Percentiles rank a stretch among this genome's conserved stretches.
Conservation (phyloP, 2,113 vertebrate species). For the Caretta caretta region DNA sequence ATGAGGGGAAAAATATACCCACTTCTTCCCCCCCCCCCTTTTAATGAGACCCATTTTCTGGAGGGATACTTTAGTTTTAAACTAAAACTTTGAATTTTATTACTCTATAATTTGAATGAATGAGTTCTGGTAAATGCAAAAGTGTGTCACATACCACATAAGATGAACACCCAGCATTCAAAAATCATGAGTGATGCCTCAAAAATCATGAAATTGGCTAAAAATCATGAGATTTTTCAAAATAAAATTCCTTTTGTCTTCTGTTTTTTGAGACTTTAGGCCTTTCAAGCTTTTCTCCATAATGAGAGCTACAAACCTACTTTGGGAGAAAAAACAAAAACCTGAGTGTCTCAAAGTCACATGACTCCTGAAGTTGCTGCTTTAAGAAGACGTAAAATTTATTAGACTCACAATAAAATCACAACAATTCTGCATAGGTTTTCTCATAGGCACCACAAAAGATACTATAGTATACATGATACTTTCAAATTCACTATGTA, state of each 20-base stretch:
- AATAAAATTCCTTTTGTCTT: neutral
- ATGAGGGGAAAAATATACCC: accelerated
- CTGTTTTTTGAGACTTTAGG: neutral
- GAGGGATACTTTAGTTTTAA: too few species aligned
- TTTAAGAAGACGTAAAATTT: accelerated
- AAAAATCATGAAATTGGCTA: neutral
- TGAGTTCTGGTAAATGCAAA: neutral
- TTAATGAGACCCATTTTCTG: neutral
- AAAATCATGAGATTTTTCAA: neutral
- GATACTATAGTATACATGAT: neutral
- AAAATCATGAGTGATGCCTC: neutral
- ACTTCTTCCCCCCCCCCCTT: too few species aligned
- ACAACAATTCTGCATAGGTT: neutral
- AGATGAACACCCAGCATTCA: neutral
- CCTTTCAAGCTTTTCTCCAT: neutral
- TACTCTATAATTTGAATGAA: neutral
- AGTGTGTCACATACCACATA: neutral
- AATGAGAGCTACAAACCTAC: neutral
- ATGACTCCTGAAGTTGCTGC: neutral
- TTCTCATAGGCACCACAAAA: neutral
- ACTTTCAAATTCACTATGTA: neutral
- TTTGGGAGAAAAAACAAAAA: neutral
- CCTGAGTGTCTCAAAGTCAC: neutral
- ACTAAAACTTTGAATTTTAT: neutral
- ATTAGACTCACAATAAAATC: neutral